Evolutionary conservation across 2,888 invertebrate species (phyloP).

Genomic region (Clepsis dumicolana): DNA sequence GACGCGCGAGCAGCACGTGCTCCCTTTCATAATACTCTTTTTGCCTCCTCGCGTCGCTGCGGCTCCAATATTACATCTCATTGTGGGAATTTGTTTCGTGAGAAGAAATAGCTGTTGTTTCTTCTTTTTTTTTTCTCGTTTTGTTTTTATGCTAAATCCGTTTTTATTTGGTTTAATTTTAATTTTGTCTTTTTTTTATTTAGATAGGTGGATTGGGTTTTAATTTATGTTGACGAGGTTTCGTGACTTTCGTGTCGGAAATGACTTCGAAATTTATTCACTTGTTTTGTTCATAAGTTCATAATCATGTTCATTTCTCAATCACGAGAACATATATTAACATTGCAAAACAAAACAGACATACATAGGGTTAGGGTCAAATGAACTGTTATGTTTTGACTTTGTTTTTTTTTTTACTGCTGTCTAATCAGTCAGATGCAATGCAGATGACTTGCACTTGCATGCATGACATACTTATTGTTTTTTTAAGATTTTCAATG

Average conservation of each 20-base stretch:
- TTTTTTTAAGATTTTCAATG: no score
- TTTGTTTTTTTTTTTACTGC: no score
- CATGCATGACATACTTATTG: no score
- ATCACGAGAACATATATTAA: no score
- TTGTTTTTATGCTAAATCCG: conserved; percentile 48
- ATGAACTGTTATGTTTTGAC: no score
- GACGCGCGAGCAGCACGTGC: conserved; percentile 77
- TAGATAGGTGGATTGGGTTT: not conserved
- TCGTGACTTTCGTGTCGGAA: not conserved
- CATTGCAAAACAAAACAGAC: no score
- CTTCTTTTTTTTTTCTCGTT: conserved; percentile 49
- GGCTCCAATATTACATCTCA: conserved; percentile 74
- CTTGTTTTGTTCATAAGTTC: not conserved
- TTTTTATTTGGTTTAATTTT: conserved; percentile 40
- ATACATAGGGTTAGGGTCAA: no score
- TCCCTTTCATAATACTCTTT: conserved; percentile 78
- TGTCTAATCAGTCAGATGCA: no score
- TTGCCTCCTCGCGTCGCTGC: conserved; percentile 76
- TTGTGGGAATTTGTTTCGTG: conserved; percentile 77
- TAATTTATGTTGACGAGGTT: conserved; percentile 4
- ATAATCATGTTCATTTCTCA: no score
- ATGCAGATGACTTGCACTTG: no score
- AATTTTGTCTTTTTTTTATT: conserved; percentile 11
- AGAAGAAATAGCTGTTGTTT: conserved; percentile 57
- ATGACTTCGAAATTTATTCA: not conserved